These are phyloP conservation scores for Dipodomys ordii DNA, from an alignment of 2,113 vertebrate species.

Conservation along the genomic window DNA sequence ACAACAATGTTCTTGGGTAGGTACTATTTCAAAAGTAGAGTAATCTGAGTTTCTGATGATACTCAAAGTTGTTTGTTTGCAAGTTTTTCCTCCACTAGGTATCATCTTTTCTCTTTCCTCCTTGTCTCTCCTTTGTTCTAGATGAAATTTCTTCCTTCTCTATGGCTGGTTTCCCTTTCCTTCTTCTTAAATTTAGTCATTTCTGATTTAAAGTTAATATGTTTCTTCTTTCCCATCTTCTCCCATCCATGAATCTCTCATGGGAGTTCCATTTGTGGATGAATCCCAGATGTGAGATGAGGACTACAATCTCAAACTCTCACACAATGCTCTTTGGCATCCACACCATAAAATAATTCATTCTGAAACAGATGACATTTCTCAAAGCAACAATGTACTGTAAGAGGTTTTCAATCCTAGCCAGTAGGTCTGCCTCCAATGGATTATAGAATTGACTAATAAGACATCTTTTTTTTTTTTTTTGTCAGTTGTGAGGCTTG, in stretches of 20 bases:
- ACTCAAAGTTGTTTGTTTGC: not conserved
- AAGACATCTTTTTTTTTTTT: not conserved
- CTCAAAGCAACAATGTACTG: not conserved
- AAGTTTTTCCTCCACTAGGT: not conserved
- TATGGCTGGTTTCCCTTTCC: not conserved
- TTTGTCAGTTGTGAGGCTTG: too few relatives aligned
- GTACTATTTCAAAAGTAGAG: conserved; percentile 9
- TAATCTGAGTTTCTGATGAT: not conserved
- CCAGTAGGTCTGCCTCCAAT: not conserved
- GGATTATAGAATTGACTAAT: not conserved
- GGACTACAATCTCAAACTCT: not conserved
- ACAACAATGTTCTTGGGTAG: not conserved
- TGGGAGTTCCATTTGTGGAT: not conserved
- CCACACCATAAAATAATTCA: not conserved
- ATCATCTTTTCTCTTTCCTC: not conserved
- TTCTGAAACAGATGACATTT: not conserved
- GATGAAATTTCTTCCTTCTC: not conserved
- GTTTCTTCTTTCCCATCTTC: not conserved
- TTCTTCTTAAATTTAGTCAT: not conserved
- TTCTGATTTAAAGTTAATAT: not conserved
- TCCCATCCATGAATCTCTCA: not conserved
- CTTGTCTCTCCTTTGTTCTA: not conserved
- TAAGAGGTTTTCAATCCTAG: conserved; percentile 8
- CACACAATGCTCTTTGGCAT: not conserved
- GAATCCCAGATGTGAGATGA: not conserved